Evolutionary conservation across 2,888 invertebrate genomes (phyloP), one percentile per base, ranked within the genome.

Genomic region (Limnephilus auricula): DNA sequence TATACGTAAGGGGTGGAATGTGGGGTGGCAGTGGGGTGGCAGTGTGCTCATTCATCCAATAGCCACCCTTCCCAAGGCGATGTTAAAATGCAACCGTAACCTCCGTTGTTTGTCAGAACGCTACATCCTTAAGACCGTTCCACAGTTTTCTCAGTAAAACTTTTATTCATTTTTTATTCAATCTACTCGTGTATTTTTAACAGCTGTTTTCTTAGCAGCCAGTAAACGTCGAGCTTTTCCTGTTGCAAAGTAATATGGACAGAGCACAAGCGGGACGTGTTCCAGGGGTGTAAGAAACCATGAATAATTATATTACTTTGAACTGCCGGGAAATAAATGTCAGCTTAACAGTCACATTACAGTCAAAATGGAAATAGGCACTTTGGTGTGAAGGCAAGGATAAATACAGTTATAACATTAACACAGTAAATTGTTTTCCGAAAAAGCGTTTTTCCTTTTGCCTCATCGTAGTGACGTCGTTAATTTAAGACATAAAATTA

Each of bases 41-140:
- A 78, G 65, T 79, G 79, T 89, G 45, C 82, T 79, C 65, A 78
- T 79, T 89, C 91, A 85, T 91, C 88, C 89, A 82, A 50, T 65
- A 65, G 50, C 88, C 78, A 45, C 82, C 88, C 80, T 82, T 45
- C 83, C 32, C 32, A 78, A 89, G 50, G 89, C 30, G 82, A 82
- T 37, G 80, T 50, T 45, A 89, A 34, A 82, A 45, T 85, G 40
- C 85, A 40, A 30, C 32, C 37, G 80, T 89, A 45, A 30, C 86
- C 65, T 65, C 45, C 86, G 37, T 25, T 85, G 18, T 40, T 65
- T 32, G 86, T 65, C 65, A 65, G 86, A 86, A 65, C 86, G 40
- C 65, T 45, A 65, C n/a, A 45, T 86, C 86, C 86, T 32, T 86
- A 65, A 31, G 45, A 86, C 86, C 50, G 86, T n/a, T 86, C 86